Evolutionary conservation across 2,113 vertebrate genomes (phyloP), one percentile per base, ranked within the genome.

Genomic region (Mus musculus): DNA sequence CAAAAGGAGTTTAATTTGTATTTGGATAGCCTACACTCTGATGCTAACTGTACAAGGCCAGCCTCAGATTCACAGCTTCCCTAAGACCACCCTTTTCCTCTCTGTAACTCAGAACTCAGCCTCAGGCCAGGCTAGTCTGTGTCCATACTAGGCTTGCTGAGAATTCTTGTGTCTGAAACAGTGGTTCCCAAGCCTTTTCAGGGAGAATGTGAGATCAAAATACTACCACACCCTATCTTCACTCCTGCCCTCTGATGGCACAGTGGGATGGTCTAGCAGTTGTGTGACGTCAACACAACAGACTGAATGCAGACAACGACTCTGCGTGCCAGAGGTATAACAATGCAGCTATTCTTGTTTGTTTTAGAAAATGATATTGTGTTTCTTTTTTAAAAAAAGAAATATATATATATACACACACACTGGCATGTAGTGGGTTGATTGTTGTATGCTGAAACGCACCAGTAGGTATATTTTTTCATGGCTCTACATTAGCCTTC

Each of bases 361-460:
- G 49, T 76, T 93, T 95, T 61, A 56, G 42, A 91, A 95, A 93
- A 89, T 78, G 69, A 28, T 61, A 81, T 5, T 90, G 36, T 59
- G 63, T 19, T 90, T 72, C 52, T 54, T 12, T 89, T 88, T 89
- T 46, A 24, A 39, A 46, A 85, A 30, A 76, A 56, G n/a, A 49
- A 49, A 59, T 49, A 9, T 46, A 49, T n/a, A 59, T 59, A 59
- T 59, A 59, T 59, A 59, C 36, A 75, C 28, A 59, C 72, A 36
- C 42, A 30, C 61, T 78, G 30, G 76, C 26, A 49, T 54, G 54
- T 14, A 30, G 9, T 67, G 39, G 12, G 71, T 7, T 59, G 73
- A 42, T 65, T 85, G 81, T 6, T 88, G 36, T 22, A 77, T 72
- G 87, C 78, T 76, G 30, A 81, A 89, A 72, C 71, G 49, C 22